Evolutionary conservation across 1,140 invertebrate genomes (phyloP).

Genomic region (Papilio polytes): DNA sequence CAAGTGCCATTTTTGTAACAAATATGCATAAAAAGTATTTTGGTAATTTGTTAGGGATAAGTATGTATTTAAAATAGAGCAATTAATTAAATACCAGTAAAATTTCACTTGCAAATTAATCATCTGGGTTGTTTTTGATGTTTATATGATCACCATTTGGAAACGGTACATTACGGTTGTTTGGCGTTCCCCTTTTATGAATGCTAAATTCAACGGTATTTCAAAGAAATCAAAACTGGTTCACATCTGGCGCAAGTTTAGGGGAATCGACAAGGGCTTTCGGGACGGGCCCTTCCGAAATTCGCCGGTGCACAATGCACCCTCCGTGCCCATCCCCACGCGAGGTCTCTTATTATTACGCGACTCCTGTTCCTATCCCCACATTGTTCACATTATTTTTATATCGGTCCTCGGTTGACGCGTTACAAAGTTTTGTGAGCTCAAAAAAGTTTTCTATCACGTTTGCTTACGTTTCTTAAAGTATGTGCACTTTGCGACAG

Average conservation of each 20-base stretch:
- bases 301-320: constrained; percentile 83
- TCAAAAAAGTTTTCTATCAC: constrained; percentile 35
- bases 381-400: constrained; percentile 83
- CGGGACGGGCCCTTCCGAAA: constrained; percentile 78
- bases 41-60: not conserved
- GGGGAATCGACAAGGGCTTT: constrained; percentile 80
- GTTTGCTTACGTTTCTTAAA: not conserved
- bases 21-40: not conserved
- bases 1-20: not conserved
- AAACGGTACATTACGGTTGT: constrained; percentile 51
- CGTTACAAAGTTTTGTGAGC: constrained; percentile 61
- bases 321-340: constrained; percentile 82
- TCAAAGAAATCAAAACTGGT: constrained; percentile 81
- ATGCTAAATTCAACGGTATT: constrained; percentile 57
- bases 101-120: not conserved
- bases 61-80: not conserved
- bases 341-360: constrained; percentile 81
- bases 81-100: not conserved
- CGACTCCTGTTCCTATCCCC: constrained; percentile 78
- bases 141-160: constrained; percentile 26
- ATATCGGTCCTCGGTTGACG: constrained; percentile 75
- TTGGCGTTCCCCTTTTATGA: constrained; percentile 59
- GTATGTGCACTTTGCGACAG: constrained; percentile 20
- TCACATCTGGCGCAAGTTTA: constrained; percentile 82
- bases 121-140: not conserved